Evolutionary conservation across 2,113 vertebrate genomes (phyloP), one percentile per base, ranked within the genome.

Genomic region (Ctenodactylus gundi): DNA sequence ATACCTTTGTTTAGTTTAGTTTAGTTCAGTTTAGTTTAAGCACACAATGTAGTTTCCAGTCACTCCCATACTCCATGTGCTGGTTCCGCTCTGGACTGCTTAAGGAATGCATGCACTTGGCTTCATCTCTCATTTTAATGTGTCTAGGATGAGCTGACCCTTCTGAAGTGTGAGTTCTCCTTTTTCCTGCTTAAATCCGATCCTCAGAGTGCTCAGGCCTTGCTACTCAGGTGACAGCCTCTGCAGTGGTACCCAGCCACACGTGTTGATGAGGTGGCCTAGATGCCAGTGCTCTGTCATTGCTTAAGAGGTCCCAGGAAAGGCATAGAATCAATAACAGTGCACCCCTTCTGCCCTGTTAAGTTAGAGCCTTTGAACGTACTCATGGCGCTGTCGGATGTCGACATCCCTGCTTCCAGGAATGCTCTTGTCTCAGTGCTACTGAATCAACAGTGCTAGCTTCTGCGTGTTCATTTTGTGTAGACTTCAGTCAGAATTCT

Each of bases 381-480:
- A 29, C 49, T 85, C 53, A 88, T n/a, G 65, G 67, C 34, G 68
- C 51, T 53, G 31, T 29, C n/a, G n/a, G n/a, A n/a, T n/a, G n/a
- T n/a, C n/a, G n/a, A n/a, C n/a, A n/a, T n/a, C n/a, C n/a, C n/a
- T n/a, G n/a, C n/a, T n/a, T n/a, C n/a, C n/a, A n/a, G n/a, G n/a
- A n/a, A n/a, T n/a, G n/a, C n/a, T n/a, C n/a, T n/a, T n/a, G n/a
- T n/a, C n/a, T n/a, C n/a, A 96, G 81, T 25, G 90, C 72, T 49
- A n/a, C 58, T 88, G 55, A 85, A 94, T 94, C 60, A 68, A 80
- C 62, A 60, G 39, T 94, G 65, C 23, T 85, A 41, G 90, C 92
- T 94, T 89, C 62, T 90, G 6, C 82, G 81, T 93, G 58, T 60
- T 96, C 36, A 55, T 90, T 95, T 83, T 62, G 25, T 83, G 20